Evolutionary conservation across 1,140 invertebrate genomes (phyloP).

Genomic region (Rhopalosiphum maidis): DNA sequence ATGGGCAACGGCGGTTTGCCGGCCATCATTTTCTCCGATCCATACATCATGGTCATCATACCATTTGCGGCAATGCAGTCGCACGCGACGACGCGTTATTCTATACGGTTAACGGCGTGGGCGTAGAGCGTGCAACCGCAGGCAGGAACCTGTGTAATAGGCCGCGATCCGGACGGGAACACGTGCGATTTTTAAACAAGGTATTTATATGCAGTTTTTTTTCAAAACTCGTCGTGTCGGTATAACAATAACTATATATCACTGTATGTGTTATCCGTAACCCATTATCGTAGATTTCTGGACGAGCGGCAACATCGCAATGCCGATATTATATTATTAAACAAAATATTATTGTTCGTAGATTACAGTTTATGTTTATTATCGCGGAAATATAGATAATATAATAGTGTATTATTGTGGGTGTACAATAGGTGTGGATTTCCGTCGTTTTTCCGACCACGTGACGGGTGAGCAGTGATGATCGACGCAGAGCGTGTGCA

Average conservation of each 20-base stretch:
- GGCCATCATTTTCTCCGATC: constrained; percentile 76
- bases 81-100: background rate
- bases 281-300: background rate
- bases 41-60: constrained; percentile 67
- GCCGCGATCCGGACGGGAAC: background rate
- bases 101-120: background rate
- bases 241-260: background rate
- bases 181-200: background rate
- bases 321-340: background rate
- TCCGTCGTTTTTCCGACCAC: background rate
- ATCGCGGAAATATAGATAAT: background rate
- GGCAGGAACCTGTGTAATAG: background rate
- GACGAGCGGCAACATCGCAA: background rate
- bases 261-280: background rate
- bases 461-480: background rate
- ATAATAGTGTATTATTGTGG: too few species aligned
- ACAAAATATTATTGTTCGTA: too few species aligned
- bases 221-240: background rate
- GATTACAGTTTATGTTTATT: background rate
- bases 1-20: constrained; percentile 73
- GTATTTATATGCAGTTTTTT: background rate
- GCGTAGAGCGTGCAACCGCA: background rate
- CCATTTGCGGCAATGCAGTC: constrained; percentile 19
- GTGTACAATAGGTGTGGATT: background rate
- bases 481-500: background rate